Evolutionary conservation across 2,888 invertebrate genomes (phyloP).

Genomic region (Cephus rjabovi): DNA sequence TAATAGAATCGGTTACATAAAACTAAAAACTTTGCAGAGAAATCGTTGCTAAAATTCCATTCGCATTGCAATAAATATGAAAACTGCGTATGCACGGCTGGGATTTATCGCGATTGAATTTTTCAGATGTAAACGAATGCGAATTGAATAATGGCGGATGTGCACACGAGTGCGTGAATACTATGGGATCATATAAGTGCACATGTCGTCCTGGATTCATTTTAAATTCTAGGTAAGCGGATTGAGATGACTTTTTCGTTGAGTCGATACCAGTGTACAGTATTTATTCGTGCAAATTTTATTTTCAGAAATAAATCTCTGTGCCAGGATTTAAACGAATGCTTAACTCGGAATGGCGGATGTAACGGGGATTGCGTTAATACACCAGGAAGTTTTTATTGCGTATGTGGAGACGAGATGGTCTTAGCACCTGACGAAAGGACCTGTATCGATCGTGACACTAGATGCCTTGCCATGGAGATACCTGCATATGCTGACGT

Average conservation of each 20-base stretch:
- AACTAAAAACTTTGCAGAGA: neutral
- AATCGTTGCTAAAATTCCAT: neutral
- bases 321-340: conserved; percentile 63
- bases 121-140: conserved; percentile 63
- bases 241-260: conserved; percentile 60
- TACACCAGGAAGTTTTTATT: conserved; percentile 61
- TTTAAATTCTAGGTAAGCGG: conserved; percentile 46
- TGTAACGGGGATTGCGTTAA: conserved; percentile 64
- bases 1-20: neutral
- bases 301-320: conserved; percentile 54
- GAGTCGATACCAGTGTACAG: neutral
- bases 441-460: conserved; percentile 54
- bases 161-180: conserved; percentile 62
- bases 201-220: conserved; percentile 55
- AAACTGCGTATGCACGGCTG: neutral
- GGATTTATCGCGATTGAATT: neutral
- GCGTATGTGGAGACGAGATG: conserved; percentile 58
- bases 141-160: conserved; percentile 59
- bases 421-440: conserved; percentile 57
- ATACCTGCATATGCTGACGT: conserved; percentile 36
- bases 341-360: conserved; percentile 60
- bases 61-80: neutral
- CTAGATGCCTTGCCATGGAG: conserved; percentile 50
- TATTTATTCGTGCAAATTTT: conserved; percentile 38
- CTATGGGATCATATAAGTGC: conserved; percentile 58